A percentile compares a stretch with the other conserved stretches of the same genome.
These are phyloP conservation scores for Sphecodes monilicornis DNA, from an alignment of 2,888 invertebrate species.

Conservation along the genomic window DNA sequence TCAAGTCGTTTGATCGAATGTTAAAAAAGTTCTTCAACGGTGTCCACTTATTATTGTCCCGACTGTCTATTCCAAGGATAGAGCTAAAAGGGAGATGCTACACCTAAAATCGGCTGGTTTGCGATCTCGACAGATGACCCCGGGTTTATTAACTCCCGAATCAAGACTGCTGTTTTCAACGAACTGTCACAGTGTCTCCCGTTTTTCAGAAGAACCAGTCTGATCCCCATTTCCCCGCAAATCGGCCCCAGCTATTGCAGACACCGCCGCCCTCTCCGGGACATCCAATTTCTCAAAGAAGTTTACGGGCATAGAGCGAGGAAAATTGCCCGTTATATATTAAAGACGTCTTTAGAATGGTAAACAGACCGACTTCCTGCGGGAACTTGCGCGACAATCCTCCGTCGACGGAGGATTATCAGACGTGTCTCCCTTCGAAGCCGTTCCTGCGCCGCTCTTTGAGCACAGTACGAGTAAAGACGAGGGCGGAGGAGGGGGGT, in stretches of 20 bases:
- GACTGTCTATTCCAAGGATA: neutral
- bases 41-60: no score
- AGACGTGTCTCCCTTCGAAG: slow-evolving; percentile 58
- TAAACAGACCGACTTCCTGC: slow-evolving; percentile 74
- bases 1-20: no score
- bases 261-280: slow-evolving; percentile 41
- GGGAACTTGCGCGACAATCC: slow-evolving; percentile 67
- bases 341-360: slow-evolving; percentile 77
- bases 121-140: slow-evolving; percentile 35
- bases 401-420: slow-evolving; percentile 61
- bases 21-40: no score
- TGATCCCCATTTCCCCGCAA: neutral
- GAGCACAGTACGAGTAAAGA: slow-evolving; percentile 47
- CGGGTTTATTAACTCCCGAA: slow-evolving; percentile 62
- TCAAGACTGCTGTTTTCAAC: slow-evolving; percentile 47
- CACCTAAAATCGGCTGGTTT: slow-evolving; percentile 4
- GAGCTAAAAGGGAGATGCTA: neutral
- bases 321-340: slow-evolving; percentile 78
- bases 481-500: neutral
- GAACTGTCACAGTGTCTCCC: slow-evolving; percentile 7
- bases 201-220: neutral
- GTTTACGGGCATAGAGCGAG: slow-evolving; percentile 73
- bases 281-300: slow-evolving; percentile 77
- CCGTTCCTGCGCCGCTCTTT: slow-evolving; percentile 62
- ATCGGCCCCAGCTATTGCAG: neutral